Evolutionary conservation across 2,113 vertebrate genomes (phyloP), one percentile per base, ranked within the genome.

Genomic region (Gambusia affinis): DNA sequence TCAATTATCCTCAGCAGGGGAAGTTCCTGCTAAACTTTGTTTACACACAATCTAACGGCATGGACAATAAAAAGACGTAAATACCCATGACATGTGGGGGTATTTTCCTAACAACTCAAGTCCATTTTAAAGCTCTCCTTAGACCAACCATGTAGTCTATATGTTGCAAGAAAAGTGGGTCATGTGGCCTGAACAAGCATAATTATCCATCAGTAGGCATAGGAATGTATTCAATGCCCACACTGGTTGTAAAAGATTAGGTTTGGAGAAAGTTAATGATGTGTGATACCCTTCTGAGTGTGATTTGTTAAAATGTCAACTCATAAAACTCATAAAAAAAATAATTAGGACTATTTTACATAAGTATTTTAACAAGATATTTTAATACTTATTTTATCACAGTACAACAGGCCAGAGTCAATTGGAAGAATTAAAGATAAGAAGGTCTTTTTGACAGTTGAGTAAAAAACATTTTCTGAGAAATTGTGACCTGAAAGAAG

Each of bases 1-100:
- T 90, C 78, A 81, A 88, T 85, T 81, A 78, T 76, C 75, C 70
- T 71, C 79, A 85, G 66, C 74, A 85, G 83, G 85, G 91, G 89
- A 80, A 51, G 76, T 70, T 78, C 76, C 37, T n/a, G 35, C 67
- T 76, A 62, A 60, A 12, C 74, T 35, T 64, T 60, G 67, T 85
- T 84, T 78, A 81, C 51, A 72, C 51, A 76, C 30, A 65, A 42
- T 37, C 51, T 75, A 75, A 67, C 22, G 31, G 47, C 37, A 63
- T 30, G 72, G 60, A 29, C 30, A 4, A 72, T 79, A 79, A 84
- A 80, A 77, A 51, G 42, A 68, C 67, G 27, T 28, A 72, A 67
- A 30, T 68, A 39, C 8, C 62, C 28, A 10, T 30, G 31, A 81
- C 37, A 47, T 60, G 27, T 39, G 29, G 31, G 47, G 67, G 44